Evolutionary conservation across 2,113 vertebrate genomes (phyloP).

Genomic region (Procavia capensis): DNA sequence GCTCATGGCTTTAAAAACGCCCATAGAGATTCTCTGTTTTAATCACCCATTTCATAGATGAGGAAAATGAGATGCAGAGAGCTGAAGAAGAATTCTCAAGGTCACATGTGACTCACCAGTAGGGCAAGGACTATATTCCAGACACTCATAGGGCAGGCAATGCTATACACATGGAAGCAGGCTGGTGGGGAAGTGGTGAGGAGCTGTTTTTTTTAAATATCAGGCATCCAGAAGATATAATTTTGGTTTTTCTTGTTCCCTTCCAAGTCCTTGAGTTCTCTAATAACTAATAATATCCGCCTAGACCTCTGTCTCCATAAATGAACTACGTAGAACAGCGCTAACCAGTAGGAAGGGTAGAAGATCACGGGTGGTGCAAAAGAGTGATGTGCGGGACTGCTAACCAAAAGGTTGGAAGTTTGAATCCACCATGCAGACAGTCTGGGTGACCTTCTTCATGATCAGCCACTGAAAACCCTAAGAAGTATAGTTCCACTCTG

Average conservation of each 20-base stretch:
- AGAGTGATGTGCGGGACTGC: background rate
- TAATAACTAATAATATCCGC: background rate
- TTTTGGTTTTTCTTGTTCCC: background rate
- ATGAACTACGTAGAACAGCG: background rate
- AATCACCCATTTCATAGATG: background rate
- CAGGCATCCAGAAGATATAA: background rate
- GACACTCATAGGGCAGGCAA: background rate
- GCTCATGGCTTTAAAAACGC: background rate
- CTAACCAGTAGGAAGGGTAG: background rate
- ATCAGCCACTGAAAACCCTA: background rate
- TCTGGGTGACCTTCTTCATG: background rate
- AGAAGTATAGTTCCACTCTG: background rate
- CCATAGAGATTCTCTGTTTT: constrained; percentile 8
- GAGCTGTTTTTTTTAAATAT: background rate
- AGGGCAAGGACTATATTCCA: background rate
- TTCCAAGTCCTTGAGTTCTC: background rate
- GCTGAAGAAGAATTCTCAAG: background rate
- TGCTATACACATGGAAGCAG: background rate
- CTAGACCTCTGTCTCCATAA: background rate
- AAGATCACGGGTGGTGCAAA: background rate
- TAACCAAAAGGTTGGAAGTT: background rate
- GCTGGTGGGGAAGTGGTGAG: background rate
- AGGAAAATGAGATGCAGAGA: background rate
- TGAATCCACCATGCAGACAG: background rate
- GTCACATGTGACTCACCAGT: background rate